phyloP scores from a whole-genome alignment of 2,888 invertebrate species.

The Noctua pronuba region DNA sequence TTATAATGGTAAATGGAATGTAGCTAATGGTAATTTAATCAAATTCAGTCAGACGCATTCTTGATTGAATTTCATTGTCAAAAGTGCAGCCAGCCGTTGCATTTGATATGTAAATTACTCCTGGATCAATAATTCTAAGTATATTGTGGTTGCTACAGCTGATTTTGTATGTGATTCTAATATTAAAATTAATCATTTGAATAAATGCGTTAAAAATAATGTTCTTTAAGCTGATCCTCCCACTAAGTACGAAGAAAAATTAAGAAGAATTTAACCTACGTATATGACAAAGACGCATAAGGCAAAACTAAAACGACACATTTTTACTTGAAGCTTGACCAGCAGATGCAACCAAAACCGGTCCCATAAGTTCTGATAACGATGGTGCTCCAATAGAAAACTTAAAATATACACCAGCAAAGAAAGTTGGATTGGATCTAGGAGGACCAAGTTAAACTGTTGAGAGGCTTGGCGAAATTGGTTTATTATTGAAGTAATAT shows the following conservation, averaged over 20 bases:
- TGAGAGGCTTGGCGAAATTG: slow-evolving; percentile 27
- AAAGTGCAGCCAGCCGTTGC: slow-evolving; percentile 6
- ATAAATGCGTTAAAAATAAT: not conserved
- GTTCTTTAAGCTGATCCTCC: not conserved
- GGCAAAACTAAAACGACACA: slow-evolving; percentile 29
- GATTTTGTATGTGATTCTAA: not conserved
- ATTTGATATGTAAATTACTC: not conserved
- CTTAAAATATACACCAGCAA: slow-evolving; percentile 21
- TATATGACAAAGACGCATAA: not conserved
- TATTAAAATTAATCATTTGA: not conserved
- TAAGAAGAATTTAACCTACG: not conserved
- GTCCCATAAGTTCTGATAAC: slow-evolving; percentile 46
- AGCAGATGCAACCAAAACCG: slow-evolving; percentile 47
- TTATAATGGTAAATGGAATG: slow-evolving; percentile 3
- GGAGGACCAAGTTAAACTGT: slow-evolving; percentile 9
- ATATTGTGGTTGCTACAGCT: not conserved
- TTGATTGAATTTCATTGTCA: slow-evolving; percentile 11
- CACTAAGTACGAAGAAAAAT: not conserved
- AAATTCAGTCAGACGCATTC: not conserved
- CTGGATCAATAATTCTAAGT: not conserved
- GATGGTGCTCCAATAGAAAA: slow-evolving; percentile 42
- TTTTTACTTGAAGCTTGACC: slow-evolving; percentile 26
- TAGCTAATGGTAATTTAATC: slow-evolving; percentile 11
- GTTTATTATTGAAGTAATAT: slow-evolving; percentile 31
- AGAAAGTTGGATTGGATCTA: slow-evolving; percentile 19